Percentiles rank a stretch among this genome's conserved stretches.
Conservation (phyloP, 2,797 vertebrate genomes). For the Acanthurus lineatus region DNA sequence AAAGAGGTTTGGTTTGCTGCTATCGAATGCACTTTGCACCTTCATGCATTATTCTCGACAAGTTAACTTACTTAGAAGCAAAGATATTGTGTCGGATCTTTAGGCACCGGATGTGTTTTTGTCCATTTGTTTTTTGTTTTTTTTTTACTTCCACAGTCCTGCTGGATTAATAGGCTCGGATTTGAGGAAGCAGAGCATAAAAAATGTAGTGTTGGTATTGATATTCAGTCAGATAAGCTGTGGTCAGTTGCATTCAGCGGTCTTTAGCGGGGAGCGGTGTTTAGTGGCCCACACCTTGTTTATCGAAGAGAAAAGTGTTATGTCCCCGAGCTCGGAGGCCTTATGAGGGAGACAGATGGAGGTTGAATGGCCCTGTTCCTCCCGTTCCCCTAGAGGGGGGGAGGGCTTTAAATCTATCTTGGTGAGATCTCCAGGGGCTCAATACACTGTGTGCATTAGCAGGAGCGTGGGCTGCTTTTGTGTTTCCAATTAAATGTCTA, state of each 20-base stretch:
- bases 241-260: conserved; percentile 55
- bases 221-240: conserved; percentile 66
- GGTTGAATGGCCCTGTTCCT: conserved; percentile 41
- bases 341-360: conserved; percentile 64
- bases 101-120: not conserved
- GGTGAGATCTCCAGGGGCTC: conserved; percentile 62
- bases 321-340: conserved; percentile 49
- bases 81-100: conserved; percentile 43
- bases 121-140: not conserved
- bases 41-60: conserved; percentile 64
- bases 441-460: conserved; percentile 67
- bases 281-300: conserved; percentile 63
- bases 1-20: conserved; percentile 30
- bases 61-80: conserved; percentile 26
- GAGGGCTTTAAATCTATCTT: conserved; percentile 67
- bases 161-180: conserved; percentile 53
- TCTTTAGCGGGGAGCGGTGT: conserved; percentile 37
- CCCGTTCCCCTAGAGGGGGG: conserved; percentile 32
- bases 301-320: conserved; percentile 61
- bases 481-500: conserved; percentile 80
- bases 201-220: conserved; percentile 57
- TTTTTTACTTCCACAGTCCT: not conserved
- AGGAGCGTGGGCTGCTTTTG: conserved; percentile 71
- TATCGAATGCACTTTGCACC: conserved; percentile 58
- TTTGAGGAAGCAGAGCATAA: conserved; percentile 44